Conservation (phyloP, 2,797 vertebrate genomes). For the Crax fasciolata region DNA sequence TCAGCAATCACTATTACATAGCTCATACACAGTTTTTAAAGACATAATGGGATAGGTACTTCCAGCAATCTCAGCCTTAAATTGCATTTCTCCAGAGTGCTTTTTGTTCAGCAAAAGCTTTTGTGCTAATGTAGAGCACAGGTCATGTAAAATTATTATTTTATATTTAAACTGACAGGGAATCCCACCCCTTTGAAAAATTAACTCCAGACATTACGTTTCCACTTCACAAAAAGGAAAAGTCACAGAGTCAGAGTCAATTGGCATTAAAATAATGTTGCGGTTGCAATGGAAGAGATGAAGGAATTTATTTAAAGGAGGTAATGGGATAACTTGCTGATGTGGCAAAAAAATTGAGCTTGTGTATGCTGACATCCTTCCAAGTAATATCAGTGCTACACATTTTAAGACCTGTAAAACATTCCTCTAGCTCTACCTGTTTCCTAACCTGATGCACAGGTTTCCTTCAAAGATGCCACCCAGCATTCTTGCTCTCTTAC, state of each 20-base stretch:
- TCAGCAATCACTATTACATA: background rate
- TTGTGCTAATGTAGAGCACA: background rate
- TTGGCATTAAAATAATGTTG: background rate
- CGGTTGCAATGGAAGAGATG: rapidly evolving
- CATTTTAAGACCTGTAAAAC: background rate
- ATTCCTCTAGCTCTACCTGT: background rate
- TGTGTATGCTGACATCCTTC: background rate
- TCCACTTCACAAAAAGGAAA: background rate
- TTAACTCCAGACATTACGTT: background rate
- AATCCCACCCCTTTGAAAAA: constrained; percentile 28
- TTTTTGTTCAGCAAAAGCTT: constrained; percentile 27
- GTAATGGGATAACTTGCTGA: background rate
- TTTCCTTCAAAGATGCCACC: background rate
- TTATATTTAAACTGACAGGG: background rate
- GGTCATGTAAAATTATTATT: constrained; percentile 6
- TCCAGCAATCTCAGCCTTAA: background rate
- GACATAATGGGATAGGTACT: background rate
- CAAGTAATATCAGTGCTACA: background rate
- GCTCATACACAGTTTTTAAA: background rate
- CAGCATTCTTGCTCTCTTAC: background rate
- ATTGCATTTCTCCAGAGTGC: constrained; percentile 5
- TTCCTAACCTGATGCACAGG: background rate
- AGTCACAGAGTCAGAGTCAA: background rate
- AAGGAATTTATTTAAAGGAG: rapidly evolving
- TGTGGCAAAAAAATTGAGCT: background rate